Evolutionary conservation across 2,113 vertebrate genomes (phyloP).

Genomic region (Hyaena hyaena): DNA sequence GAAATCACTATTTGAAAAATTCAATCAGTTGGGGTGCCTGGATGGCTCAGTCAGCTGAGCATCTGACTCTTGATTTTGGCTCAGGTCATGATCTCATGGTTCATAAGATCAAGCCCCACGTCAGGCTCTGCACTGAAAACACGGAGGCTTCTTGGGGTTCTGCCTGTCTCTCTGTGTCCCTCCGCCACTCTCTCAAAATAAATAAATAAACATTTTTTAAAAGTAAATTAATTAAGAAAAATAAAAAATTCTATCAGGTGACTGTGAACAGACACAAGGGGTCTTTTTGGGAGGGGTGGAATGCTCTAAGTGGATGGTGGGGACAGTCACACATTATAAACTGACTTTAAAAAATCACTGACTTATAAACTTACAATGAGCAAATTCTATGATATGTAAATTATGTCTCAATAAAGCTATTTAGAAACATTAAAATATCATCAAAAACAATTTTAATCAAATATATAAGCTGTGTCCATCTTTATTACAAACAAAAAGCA

Average conservation of each 20-base stretch:
- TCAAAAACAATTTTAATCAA: background rate
- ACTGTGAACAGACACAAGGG: background rate
- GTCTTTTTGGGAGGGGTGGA: fast-evolving
- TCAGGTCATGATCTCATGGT: too few species aligned
- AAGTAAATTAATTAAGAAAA: background rate
- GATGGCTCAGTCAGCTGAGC: too few species aligned
- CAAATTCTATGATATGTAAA: background rate
- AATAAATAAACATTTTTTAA: too few species aligned
- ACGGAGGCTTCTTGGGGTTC: too few species aligned
- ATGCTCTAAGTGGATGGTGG: background rate
- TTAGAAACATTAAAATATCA: slow-evolving; percentile 11
- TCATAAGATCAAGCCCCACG: too few species aligned
- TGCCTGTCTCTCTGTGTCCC: too few species aligned
- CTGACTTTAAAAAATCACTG: background rate
- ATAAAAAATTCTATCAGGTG: background rate
- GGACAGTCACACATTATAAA: background rate
- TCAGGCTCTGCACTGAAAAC: too few species aligned
- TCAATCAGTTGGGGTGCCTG: too few species aligned
- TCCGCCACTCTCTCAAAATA: too few species aligned
- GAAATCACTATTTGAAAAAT: background rate
- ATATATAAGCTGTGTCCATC: background rate
- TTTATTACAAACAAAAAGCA: background rate
- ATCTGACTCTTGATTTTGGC: too few species aligned
- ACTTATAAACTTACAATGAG: background rate
- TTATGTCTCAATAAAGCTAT: background rate